phyloP scores from a whole-genome alignment of 2,888 invertebrate genomes.

The Eurytoma adleriae region DNA sequence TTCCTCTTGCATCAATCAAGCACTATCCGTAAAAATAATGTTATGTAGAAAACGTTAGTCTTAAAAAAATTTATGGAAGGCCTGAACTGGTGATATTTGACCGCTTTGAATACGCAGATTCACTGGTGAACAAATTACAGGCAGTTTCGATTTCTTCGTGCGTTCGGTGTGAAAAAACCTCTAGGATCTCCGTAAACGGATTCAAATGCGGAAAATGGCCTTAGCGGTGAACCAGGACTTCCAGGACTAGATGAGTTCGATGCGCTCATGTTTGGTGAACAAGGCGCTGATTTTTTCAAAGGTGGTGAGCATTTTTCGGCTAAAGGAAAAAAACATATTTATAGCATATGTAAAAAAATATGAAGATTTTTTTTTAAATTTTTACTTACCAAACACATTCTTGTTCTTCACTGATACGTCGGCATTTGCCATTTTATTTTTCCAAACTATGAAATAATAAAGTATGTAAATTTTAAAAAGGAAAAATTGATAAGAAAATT shows the following conservation, averaged over 20 bases:
- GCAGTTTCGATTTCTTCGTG: conserved; percentile 63
- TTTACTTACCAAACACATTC: conserved; percentile 68
- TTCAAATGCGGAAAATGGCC: conserved; percentile 71
- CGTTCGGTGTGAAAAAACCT: conserved; percentile 66
- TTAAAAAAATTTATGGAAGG: conserved; percentile 37
- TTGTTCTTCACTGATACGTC: conserved; percentile 70
- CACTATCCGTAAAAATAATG: conserved; percentile 43
- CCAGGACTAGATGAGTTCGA: conserved; percentile 65
- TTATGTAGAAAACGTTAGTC: conserved; percentile 38
- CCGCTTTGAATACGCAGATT: not conserved
- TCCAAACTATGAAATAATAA: conserved; percentile 68
- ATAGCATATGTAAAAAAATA: conserved; percentile 18
- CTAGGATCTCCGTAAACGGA: conserved; percentile 70
- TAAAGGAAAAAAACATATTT: conserved; percentile 52
- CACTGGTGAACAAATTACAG: conserved; percentile 32
- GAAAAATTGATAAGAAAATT: conserved; percentile 26
- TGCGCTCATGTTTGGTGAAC: conserved; percentile 63
- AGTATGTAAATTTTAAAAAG: conserved; percentile 11
- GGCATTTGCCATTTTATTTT: conserved; percentile 68
- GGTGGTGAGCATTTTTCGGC: conserved; percentile 71
- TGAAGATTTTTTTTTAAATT: not conserved
- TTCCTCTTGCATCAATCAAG: conserved; percentile 24
- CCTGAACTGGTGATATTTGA: conserved; percentile 6
- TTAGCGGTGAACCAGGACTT: conserved; percentile 66
- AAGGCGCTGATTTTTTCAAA: conserved; percentile 65